These are phyloP conservation scores for Choristoneura fumiferana DNA, from an alignment of 1,140 invertebrate species.

Conservation along the genomic window DNA sequence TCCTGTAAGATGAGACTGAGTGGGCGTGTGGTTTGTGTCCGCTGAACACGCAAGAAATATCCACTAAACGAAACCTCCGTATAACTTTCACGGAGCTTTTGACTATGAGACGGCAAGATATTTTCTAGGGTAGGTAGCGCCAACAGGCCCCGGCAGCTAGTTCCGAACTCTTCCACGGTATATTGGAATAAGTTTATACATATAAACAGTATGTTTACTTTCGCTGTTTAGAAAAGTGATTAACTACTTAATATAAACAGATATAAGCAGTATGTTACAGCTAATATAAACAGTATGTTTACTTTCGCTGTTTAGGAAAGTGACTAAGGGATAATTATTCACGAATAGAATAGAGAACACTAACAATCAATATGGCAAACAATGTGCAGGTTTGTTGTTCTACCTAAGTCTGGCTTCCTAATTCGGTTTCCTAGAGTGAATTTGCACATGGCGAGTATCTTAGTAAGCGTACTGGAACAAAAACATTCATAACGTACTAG, in stretches of 20 bases:
- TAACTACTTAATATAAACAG: too few relatives aligned
- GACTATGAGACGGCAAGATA: background rate
- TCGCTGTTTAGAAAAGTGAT: background rate
- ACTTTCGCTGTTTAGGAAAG: background rate
- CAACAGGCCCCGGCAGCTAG: too few relatives aligned
- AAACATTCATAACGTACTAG: too few relatives aligned
- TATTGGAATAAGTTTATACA: conserved; percentile 1
- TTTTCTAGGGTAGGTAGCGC: too few relatives aligned
- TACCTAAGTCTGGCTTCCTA: too few relatives aligned
- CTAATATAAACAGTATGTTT: background rate
- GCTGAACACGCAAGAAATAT: conserved; percentile 55
- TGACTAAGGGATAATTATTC: background rate
- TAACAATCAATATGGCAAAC: background rate
- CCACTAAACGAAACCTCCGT: conserved; percentile 35
- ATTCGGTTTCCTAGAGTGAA: too few relatives aligned
- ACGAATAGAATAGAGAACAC: background rate
- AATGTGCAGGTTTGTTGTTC: background rate
- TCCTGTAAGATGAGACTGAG: conserved; percentile 54
- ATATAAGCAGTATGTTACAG: too few relatives aligned
- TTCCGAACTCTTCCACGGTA: background rate
- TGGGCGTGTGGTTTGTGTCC: conserved; percentile 39
- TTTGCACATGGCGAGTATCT: too few relatives aligned
- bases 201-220: background rate
- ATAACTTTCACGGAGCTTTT: background rate
- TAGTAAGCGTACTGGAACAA: too few relatives aligned